Evolutionary conservation across 2,888 invertebrate genomes (phyloP).

Genomic region (Epicampocera succincta): DNA sequence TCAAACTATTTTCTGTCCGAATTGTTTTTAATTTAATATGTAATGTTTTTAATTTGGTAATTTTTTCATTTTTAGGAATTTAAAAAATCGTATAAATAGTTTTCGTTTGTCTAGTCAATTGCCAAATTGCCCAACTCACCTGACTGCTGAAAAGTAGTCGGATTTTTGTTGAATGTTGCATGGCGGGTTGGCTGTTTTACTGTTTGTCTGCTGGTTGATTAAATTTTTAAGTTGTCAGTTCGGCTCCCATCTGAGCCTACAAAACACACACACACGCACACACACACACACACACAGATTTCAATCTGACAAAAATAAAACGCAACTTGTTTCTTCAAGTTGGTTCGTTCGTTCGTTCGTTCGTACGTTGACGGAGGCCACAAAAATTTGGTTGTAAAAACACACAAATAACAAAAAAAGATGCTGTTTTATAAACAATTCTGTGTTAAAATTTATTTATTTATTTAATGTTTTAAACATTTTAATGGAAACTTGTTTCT

Average conservation of each 20-base stretch:
- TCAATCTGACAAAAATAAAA: constrained; percentile 47
- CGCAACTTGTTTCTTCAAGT: constrained; percentile 58
- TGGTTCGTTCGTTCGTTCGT: neutral
- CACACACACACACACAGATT: neutral
- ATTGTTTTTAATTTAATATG: no score
- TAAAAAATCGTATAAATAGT: constrained; percentile 47
- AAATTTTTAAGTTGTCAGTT: constrained; percentile 39
- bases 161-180: constrained; percentile 45
- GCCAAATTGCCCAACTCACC: constrained; percentile 67
- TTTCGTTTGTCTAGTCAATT: constrained; percentile 58
- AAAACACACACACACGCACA: neutral
- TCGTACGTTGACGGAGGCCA: constrained; percentile 15
- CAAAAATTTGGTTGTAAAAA: neutral
- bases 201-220: constrained; percentile 41
- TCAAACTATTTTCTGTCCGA: no score
- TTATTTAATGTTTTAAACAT: constrained; percentile 53
- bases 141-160: constrained; percentile 40
- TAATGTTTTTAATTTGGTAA: neutral
- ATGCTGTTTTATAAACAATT: constrained; percentile 45
- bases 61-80: constrained; percentile 16
- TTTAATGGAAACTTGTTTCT: constrained; percentile 63
- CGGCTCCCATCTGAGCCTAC: constrained; percentile 53
- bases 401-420: constrained; percentile 26
- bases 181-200: constrained; percentile 31
- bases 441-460: constrained; percentile 39